A percentile compares a stretch with the other conserved stretches of the same genome.
Conservation (phyloP, 2,888 invertebrate genomes). For the Leptogaster cylindrica region DNA sequence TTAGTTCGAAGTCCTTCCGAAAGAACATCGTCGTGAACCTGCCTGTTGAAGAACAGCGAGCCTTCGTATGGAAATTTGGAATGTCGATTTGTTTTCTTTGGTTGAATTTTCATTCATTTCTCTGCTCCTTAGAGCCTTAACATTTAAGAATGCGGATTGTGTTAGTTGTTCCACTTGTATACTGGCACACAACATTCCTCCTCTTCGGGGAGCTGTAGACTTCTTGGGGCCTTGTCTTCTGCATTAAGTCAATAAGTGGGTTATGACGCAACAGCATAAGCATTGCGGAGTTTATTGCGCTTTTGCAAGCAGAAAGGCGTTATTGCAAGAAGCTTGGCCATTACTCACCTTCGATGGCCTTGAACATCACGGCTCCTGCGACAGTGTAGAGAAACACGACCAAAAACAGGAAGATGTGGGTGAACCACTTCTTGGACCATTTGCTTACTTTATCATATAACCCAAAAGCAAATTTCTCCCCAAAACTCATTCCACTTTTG, state of each 20-base stretch:
- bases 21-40: no score
- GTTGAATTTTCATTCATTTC: no score
- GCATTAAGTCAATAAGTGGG: conserved; percentile 1
- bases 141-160: no score
- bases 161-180: no score
- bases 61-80: no score
- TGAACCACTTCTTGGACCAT: conserved; percentile 85
- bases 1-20: no score
- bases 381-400: conserved; percentile 80
- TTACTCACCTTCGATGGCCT: conserved; percentile 75
- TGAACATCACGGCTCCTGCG: conserved; percentile 81
- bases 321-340: not conserved
- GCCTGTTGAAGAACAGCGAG: no score
- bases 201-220: not conserved
- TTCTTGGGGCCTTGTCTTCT: conserved; percentile 16
- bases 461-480: conserved; percentile 83
- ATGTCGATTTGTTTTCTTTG: no score
- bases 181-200: not conserved
- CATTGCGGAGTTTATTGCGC: conserved; percentile 6
- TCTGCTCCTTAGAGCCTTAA: no score
- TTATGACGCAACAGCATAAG: conserved; percentile 12
- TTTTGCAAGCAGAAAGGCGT: not conserved
- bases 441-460: conserved; percentile 78
- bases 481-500: conserved; percentile 81
- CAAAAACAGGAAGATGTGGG: conserved; percentile 82